These are phyloP conservation scores for Eupsilia transversa DNA, from an alignment of 2,888 invertebrate genomes.

Conservation along the genomic window DNA sequence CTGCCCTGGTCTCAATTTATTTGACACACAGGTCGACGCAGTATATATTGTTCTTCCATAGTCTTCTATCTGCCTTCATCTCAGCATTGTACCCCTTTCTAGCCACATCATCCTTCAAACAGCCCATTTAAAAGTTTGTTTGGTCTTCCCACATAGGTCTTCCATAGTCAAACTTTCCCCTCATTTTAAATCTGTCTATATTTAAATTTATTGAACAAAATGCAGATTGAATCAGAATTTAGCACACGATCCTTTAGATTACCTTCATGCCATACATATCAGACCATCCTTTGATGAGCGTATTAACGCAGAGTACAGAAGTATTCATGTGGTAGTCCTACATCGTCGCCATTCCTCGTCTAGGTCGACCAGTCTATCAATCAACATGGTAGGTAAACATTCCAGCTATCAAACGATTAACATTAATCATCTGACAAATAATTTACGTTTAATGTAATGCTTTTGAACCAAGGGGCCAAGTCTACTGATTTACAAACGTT, in stretches of 20 bases:
- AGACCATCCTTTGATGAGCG: slow-evolving; percentile 34
- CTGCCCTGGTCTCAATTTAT: background rate
- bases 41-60: background rate
- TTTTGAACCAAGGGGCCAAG: background rate
- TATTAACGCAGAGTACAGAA: too few relatives aligned
- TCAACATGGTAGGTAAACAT: slow-evolving; percentile 39
- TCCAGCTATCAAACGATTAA: slow-evolving; percentile 34
- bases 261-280: background rate
- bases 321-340: too few relatives aligned
- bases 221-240: slow-evolving; percentile 23
- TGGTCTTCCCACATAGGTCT: background rate
- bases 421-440: slow-evolving; percentile 36
- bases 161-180: background rate
- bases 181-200: background rate
- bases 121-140: background rate
- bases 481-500: background rate
- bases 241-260: slow-evolving; percentile 14
- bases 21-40: background rate
- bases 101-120: background rate
- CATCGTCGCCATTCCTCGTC: slow-evolving; percentile 31
- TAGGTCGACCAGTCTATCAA: slow-evolving; percentile 52
- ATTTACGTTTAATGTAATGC: slow-evolving; percentile 14
- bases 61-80: background rate
- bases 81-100: background rate
- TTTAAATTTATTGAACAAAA: background rate